Conservation (phyloP, 2,113 vertebrate genomes). For the Rhinogobius similis region DNA sequence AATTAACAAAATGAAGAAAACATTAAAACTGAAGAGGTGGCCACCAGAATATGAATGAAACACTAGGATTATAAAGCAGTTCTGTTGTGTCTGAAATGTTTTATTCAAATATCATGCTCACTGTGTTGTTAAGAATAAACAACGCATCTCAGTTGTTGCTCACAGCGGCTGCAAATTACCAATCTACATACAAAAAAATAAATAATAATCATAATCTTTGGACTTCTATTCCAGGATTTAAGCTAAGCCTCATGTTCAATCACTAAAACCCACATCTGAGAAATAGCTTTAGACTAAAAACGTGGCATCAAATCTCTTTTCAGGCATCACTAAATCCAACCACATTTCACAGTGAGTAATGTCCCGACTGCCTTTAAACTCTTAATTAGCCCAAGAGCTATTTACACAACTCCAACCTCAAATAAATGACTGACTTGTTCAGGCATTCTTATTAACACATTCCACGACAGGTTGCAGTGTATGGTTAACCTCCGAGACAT, state of each 20-base stretch:
- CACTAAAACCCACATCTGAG: slow-evolving; percentile 7
- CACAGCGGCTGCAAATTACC: too few species aligned
- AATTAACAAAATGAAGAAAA: too few species aligned
- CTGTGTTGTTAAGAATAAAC: not conserved
- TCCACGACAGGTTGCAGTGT: slow-evolving; percentile 37
- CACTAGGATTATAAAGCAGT: too few species aligned
- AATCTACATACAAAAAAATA: too few species aligned
- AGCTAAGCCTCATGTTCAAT: not conserved
- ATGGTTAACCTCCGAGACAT: slow-evolving; percentile 50
- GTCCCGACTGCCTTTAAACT: slow-evolving; percentile 38
- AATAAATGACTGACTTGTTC: slow-evolving; percentile 48
- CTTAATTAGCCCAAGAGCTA: slow-evolving; percentile 57
- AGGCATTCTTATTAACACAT: slow-evolving; percentile 67
- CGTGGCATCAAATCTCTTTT: slow-evolving; percentile 18
- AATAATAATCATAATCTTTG: too few species aligned
- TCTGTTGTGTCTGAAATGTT: too few species aligned
- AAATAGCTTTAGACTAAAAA: not conserved
- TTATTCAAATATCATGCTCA: too few species aligned
- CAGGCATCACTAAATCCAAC: slow-evolving; percentile 40
- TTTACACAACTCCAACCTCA: slow-evolving; percentile 54
- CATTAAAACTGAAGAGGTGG: too few species aligned
- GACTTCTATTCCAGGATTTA: not conserved
- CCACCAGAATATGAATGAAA: too few species aligned
- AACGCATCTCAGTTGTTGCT: not conserved
- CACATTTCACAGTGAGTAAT: not conserved